These are phyloP conservation scores for Rhodinocichla rosea DNA, from an alignment of 2,113 vertebrate genomes.

Conservation along the genomic window DNA sequence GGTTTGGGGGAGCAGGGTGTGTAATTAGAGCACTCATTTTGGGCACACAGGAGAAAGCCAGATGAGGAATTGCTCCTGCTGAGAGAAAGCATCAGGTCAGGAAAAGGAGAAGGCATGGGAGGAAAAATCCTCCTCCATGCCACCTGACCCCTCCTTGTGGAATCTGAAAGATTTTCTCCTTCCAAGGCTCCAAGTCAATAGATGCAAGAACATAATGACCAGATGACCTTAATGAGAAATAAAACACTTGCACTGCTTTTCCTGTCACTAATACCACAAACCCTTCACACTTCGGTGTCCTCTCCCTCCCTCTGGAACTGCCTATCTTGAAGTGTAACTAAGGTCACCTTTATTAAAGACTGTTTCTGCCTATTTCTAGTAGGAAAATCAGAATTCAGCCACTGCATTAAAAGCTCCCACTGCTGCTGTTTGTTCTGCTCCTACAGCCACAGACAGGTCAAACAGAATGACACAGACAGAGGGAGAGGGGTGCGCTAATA, in stretches of 20 bases:
- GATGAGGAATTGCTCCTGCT: neutral
- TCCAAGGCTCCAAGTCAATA: neutral
- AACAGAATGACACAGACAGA: neutral
- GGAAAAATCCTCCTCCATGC: neutral
- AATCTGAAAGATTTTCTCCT: neutral
- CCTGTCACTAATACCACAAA: neutral
- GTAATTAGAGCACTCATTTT: neutral
- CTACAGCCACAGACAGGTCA: neutral
- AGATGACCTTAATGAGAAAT: neutral
- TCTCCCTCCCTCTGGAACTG: neutral
- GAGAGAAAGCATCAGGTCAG: neutral
- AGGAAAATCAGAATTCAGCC: neutral
- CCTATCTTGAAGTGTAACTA: neutral
- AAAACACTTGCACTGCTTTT: neutral
- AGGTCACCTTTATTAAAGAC: constrained; percentile 27
- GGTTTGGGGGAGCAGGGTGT: accelerated
- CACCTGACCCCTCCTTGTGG: neutral
- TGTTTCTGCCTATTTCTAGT: neutral
- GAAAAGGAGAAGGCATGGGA: neutral
- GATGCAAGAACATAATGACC: neutral
- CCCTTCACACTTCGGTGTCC: neutral
- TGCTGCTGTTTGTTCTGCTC: neutral
- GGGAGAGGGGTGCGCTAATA: neutral
- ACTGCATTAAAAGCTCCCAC: neutral
- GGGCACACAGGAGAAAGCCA: neutral